Evolutionary conservation across 2,113 vertebrate species (phyloP).

Genomic region (Ochotona princeps): DNA sequence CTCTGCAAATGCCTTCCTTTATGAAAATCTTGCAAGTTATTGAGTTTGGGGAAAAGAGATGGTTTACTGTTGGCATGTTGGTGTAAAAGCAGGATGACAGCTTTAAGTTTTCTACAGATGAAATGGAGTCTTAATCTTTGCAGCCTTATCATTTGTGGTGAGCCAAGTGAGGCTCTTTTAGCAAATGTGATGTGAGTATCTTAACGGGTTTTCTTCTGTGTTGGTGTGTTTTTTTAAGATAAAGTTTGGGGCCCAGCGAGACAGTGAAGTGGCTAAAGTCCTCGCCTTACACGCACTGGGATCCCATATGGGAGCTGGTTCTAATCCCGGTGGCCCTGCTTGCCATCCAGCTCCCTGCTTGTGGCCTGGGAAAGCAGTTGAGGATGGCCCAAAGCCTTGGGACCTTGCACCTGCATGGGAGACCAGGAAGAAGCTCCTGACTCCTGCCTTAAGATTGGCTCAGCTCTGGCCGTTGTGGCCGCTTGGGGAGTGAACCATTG

Average conservation of each 20-base stretch:
- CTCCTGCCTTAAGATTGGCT: no score
- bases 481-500: no score
- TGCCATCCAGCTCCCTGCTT: no score
- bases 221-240: background rate
- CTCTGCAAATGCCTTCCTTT: background rate
- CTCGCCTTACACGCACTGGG: no score
- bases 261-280: no score
- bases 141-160: slow-evolving; percentile 1
- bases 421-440: no score
- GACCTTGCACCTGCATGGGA: no score
- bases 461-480: no score
- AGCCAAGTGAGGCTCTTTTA: slow-evolving; percentile 38
- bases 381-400: no score
- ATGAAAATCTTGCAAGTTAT: background rate
- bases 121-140: slow-evolving; percentile 1
- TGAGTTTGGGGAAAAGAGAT: background rate
- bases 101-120: slow-evolving; percentile 17
- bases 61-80: slow-evolving; percentile 6
- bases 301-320: no score
- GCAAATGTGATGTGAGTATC: background rate
- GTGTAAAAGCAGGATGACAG: slow-evolving; percentile 39
- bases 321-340: no score
- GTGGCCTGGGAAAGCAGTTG: no score
- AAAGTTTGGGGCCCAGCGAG: background rate
- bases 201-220: background rate